Base-by-base conservation (phyloP, 1,140 invertebrate genomes). In the Drosophila bocki region DNA sequence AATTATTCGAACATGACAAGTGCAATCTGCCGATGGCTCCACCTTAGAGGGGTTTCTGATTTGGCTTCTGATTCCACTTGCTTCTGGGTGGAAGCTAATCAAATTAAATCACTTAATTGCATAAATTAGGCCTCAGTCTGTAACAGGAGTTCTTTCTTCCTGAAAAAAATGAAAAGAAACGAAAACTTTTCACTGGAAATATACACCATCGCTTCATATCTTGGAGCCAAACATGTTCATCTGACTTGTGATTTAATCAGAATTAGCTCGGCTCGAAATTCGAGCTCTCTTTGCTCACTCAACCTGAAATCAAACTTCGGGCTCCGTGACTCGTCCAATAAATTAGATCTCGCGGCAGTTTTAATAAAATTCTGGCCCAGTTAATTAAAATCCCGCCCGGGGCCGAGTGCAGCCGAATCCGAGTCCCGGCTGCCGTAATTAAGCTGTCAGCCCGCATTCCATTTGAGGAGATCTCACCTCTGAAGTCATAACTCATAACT, bases 101-200 rank as follows among this genome's bases (percentile, higher is more conserved):
- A 80, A 82, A 86, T 85, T 86, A 82, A 60, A 53, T 15, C 53
- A 64, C 53, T 57, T 71, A 75, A 78, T 75, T 64, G 65, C 60
- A 75, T 72, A 80, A 78, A 78, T 78, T 60, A 56, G 65, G 45
- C 44, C 69, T 7, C 11, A 42, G 56, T 41, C 53, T 26, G n/a
- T 35, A 19, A 22, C 19, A 26, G 12, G 32, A 33, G 13, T 26
- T n/a, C 2, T n/a, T 50, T 29, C 13, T 7, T 11, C 3, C 26
- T n/a, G 0, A 17, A 50, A 26, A 42, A 50, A 51, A 50, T 15
- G n/a, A 29, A 32, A 50, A 50, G 19, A 29, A 57, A 48, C 6
- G 15, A 61, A 71, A 72, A 72, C 12, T 60, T 72, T 72, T 72
- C 11, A 29, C 9, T 39, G 33, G 32, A 69, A 32, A 37, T 32